phyloP scores from a whole-genome alignment of 2,888 invertebrate genomes.

The Acleris cristana region DNA sequence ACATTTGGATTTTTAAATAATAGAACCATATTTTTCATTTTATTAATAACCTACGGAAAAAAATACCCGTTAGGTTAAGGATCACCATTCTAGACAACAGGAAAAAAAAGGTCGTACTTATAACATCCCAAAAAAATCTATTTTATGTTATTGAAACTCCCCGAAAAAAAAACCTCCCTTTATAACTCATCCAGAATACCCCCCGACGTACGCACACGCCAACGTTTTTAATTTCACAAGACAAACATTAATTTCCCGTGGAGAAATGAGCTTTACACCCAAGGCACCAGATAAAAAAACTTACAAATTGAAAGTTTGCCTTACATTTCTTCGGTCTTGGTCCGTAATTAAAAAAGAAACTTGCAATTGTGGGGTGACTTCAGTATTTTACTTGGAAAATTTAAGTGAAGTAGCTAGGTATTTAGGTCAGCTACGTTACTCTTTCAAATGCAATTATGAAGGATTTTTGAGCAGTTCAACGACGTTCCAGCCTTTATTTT shows the following conservation, averaged over 20 bases:
- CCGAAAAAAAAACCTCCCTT: neutral
- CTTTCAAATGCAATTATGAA: too few relatives aligned
- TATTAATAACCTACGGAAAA: too few relatives aligned
- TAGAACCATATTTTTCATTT: too few relatives aligned
- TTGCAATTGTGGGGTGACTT: constrained; percentile 16
- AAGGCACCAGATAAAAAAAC: constrained; percentile 40
- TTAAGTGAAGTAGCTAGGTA: neutral
- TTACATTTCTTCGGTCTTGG: constrained; percentile 41
- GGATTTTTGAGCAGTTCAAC: too few relatives aligned
- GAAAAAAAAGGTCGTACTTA: too few relatives aligned
- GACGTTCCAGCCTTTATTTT: too few relatives aligned
- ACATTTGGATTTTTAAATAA: too few relatives aligned
- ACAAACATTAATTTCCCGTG: constrained; percentile 74
- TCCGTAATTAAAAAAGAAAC: constrained; percentile 40
- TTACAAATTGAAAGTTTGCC: constrained; percentile 47
- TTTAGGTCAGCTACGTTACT: too few relatives aligned
- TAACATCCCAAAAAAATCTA: too few relatives aligned
- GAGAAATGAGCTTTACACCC: constrained; percentile 43
- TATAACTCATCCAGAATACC: constrained; percentile 31
- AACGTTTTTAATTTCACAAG: constrained; percentile 70
- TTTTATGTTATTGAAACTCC: too few relatives aligned
- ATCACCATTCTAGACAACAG: too few relatives aligned
- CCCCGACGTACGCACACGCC: constrained; percentile 48
- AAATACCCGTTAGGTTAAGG: too few relatives aligned
- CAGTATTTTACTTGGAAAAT: constrained; percentile 1